A percentile compares a stretch with the other conserved stretches of the same genome.
Evolutionary conservation across 2,888 invertebrate species (phyloP).

Genomic region (Serrognathus titanus): DNA sequence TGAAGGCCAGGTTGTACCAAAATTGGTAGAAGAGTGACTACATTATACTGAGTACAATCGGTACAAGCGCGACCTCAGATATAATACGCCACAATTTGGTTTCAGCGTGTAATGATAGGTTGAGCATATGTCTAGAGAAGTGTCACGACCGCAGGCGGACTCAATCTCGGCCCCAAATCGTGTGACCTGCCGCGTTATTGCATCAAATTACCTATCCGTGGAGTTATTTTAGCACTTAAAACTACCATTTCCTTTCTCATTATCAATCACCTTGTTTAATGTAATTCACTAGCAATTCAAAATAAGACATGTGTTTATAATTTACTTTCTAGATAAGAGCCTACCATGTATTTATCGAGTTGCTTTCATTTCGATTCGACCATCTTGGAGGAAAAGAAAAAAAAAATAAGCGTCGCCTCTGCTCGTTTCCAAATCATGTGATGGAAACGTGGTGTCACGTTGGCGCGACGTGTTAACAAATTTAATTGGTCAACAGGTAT

Average conservation of each 20-base stretch:
- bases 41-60: background rate
- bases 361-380: too few species aligned
- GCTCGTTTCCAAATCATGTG: too few species aligned
- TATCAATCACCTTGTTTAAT: constrained; percentile 21
- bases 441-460: too few species aligned
- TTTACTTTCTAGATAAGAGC: background rate
- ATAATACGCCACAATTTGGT: constrained; percentile 42
- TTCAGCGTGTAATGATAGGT: constrained; percentile 43
- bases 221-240: constrained; percentile 22
- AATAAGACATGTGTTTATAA: background rate
- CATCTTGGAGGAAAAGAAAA: too few species aligned
- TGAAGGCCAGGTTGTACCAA: too few species aligned
- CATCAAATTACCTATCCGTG: constrained; percentile 40
- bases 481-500: too few species aligned
- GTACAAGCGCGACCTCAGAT: constrained; percentile 37
- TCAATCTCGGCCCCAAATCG: constrained; percentile 32
- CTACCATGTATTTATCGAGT: background rate
- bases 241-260: constrained; percentile 14
- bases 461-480: too few species aligned
- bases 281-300: constrained; percentile 5
- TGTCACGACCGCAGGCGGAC: constrained; percentile 39
- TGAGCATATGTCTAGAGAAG: constrained; percentile 38
- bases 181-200: constrained; percentile 41
- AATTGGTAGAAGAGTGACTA: too few species aligned
- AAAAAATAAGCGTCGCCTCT: too few species aligned